Evolutionary conservation across 2,797 vertebrate genomes (phyloP).

Genomic region (Caiman crocodilus): DNA sequence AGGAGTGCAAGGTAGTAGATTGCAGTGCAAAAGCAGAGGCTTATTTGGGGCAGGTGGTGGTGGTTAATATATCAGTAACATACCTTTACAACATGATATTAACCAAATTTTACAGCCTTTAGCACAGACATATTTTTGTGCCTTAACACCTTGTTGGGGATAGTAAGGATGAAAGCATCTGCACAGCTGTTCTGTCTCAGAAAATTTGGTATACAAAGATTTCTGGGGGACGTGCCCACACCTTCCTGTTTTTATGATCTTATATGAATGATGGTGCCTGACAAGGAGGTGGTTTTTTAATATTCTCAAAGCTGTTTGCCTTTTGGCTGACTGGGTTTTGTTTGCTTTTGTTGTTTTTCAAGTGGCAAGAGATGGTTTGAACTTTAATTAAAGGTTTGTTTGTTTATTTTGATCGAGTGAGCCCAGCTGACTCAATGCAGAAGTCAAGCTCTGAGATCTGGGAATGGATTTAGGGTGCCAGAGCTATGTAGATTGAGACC

Average conservation of each 20-base stretch:
- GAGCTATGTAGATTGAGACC: neutral
- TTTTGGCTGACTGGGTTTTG: neutral
- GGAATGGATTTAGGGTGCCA: neutral
- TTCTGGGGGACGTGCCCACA: neutral
- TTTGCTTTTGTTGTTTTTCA: neutral
- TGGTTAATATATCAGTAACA: no score
- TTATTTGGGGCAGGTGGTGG: neutral
- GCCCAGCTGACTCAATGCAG: neutral
- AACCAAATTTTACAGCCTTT: no score
- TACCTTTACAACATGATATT: no score
- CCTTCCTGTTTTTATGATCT: neutral
- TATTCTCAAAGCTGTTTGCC: neutral
- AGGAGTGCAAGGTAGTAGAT: neutral
- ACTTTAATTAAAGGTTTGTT: neutral
- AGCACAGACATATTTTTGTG: neutral
- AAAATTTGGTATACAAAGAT: neutral
- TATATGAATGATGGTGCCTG: neutral
- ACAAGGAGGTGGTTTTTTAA: neutral
- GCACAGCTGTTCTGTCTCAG: neutral
- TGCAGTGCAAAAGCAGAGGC: neutral
- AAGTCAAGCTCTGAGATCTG: neutral
- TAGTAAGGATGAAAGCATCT: neutral
- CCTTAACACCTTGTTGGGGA: conserved; percentile 12
- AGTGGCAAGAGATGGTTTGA: neutral
- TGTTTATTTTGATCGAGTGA: neutral